Evolutionary conservation across 2,797 vertebrate species (phyloP), one percentile per base, ranked within the genome.

Genomic region (Myotis vivesi): DNA sequence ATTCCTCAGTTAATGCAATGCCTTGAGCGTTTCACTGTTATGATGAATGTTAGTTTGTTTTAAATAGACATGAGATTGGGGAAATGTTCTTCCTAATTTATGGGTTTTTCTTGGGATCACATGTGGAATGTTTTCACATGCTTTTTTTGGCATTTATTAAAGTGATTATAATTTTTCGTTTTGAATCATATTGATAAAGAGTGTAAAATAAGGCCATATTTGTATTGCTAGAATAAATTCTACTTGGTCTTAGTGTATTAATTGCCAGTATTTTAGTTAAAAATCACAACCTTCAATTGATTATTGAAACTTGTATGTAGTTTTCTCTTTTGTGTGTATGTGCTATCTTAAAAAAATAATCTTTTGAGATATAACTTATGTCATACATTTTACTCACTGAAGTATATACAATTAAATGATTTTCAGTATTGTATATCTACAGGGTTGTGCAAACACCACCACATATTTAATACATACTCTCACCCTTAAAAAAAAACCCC

Each of bases 1-100:
- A n/a, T 95, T 81, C 69, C 64, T 57, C 76, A 89, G 87, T 95
- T 94, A 93, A 81, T 92, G 33, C 91, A 82, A 46, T 89, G 53
- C 80, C 83, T 25, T 38, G 28, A 79, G 57, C 49, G 5, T 80
- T 84, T 93, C 2, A 5, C 72, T 25, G 25, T 85, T 87, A 28
- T 23, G 25, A 46, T 38, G 53, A 83, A 73, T 80, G 69, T 4
- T 89, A 44, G 87, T 92, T 96, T 96, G 36, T 87, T 84, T 93
- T 84, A 81, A 91, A 64, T 44, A 87, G 90, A 68, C 8, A 28
- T n/a, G 69, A 49, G 53, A 13, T 59, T 79, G 75, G 0, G n/a
- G 44, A 77, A 69, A 75, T 92, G 71, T 59, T 88, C 77, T 82
- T 92, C 59, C 73, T 88, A 71, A 92, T 94, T 88, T 86, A 59